Evolutionary conservation across 2,113 vertebrate genomes (phyloP).

Genomic region (Microtus oregoni): DNA sequence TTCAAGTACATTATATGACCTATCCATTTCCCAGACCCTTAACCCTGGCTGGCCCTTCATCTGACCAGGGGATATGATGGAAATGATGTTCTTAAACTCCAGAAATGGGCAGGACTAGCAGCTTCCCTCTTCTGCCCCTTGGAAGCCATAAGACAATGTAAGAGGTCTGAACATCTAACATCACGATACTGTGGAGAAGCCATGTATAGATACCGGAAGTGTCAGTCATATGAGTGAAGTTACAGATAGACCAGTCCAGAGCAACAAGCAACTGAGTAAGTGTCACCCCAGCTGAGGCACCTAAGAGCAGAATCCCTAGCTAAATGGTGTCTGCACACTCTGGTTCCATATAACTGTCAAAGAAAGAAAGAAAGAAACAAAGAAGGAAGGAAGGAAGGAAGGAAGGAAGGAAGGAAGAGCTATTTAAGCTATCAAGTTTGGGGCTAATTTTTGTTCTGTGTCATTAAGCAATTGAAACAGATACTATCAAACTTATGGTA

Average conservation of each 20-base stretch:
- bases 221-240: neutral
- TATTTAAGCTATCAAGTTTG: conserved; percentile 37
- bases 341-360: neutral
- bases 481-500: conserved; percentile 19
- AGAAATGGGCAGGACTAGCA: neutral
- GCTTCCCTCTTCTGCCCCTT: neutral
- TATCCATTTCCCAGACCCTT: conserved; percentile 38
- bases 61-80: neutral
- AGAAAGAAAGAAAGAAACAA: neutral
- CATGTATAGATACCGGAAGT: neutral
- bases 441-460: neutral
- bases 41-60: neutral
- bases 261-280: neutral
- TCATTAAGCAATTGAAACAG: conserved; percentile 38
- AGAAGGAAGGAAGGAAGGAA: too few species aligned
- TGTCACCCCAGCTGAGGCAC: neutral
- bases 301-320: neutral
- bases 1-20: neutral
- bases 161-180: neutral
- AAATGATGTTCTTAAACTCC: neutral
- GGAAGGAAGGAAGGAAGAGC: neutral
- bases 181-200: neutral
- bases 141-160: neutral
- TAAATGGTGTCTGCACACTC: neutral
- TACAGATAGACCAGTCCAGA: neutral